These are phyloP conservation scores for Helicolenus hilgendorfi DNA, from an alignment of 2,797 vertebrate species.

Conservation along the genomic window DNA sequence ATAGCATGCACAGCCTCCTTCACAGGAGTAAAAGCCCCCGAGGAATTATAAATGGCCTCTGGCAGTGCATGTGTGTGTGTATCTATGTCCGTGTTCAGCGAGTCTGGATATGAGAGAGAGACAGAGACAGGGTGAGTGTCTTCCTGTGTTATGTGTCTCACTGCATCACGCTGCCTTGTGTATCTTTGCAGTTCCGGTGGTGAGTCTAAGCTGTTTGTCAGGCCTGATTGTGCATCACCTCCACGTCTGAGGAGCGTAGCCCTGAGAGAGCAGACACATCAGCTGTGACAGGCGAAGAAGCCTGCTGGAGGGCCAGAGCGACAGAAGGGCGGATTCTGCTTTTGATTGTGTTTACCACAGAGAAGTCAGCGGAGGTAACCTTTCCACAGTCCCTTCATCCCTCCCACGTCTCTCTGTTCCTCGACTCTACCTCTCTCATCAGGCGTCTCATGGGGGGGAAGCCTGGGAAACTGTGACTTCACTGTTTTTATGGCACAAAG, in stretches of 20 bases:
- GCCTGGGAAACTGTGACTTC: constrained; percentile 89
- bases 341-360: constrained; percentile 72
- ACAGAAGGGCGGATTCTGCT: constrained; percentile 48
- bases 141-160: constrained; percentile 17
- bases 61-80: not conserved
- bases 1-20: constrained; percentile 15
- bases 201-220: not conserved
- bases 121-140: not conserved
- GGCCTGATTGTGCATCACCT: not conserved
- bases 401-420: constrained; percentile 41
- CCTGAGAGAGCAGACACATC: constrained; percentile 13
- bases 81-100: not conserved
- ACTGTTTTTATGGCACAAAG: constrained; percentile 83
- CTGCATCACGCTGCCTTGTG: not conserved
- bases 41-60: constrained; percentile 46
- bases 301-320: constrained; percentile 19
- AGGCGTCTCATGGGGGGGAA: constrained; percentile 81
- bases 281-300: constrained; percentile 29
- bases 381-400: constrained; percentile 21
- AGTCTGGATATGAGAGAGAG: constrained; percentile 14
- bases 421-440: constrained; percentile 34
- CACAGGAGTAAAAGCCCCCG: constrained; percentile 2
- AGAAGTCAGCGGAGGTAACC: constrained; percentile 27
- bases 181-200: not conserved
- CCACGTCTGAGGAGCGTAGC: not conserved